Percentiles rank a stretch among this genome's conserved stretches.
Evolutionary conservation across 2,888 invertebrate genomes (phyloP).

Genomic region (Drosophila dives): DNA sequence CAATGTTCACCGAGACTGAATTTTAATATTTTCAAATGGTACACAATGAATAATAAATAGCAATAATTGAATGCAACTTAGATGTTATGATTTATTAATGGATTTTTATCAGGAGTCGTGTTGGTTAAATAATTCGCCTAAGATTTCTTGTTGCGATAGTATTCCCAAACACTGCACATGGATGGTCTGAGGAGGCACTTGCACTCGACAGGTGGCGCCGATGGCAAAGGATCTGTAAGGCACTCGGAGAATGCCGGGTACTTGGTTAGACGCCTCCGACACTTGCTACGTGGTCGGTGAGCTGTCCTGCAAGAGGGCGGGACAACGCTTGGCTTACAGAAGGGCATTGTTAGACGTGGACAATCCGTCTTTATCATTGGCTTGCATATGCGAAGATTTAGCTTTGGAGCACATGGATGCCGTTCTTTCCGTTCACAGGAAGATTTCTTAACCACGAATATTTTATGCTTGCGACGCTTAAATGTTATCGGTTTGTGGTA

Average conservation of each 20-base stretch:
- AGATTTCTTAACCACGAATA: background rate
- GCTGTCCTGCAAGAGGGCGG: constrained; percentile 20
- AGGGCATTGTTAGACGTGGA: constrained; percentile 40
- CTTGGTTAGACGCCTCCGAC: constrained; percentile 57
- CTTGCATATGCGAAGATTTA: constrained; percentile 15
- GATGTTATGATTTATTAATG: background rate
- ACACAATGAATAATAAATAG: background rate
- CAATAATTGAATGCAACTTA: background rate
- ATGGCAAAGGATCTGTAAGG: constrained; percentile 46
- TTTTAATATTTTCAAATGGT: background rate
- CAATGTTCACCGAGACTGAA: background rate
- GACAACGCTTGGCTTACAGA: constrained; percentile 18
- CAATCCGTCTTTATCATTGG: background rate
- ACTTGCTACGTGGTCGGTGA: background rate
- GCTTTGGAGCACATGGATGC: background rate
- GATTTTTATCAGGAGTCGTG: background rate
- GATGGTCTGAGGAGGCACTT: constrained; percentile 55
- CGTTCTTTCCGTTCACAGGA: background rate
- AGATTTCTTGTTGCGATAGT: constrained; percentile 60
- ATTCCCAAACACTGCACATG: constrained; percentile 68
- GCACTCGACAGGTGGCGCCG: constrained; percentile 50
- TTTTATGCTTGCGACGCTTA: constrained; percentile 21
- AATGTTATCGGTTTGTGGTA: constrained; percentile 22
- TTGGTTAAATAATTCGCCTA: constrained; percentile 21
- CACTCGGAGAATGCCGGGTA: constrained; percentile 71